Conservation (phyloP, 2,888 invertebrate genomes). For the Pheosia tremula region DNA sequence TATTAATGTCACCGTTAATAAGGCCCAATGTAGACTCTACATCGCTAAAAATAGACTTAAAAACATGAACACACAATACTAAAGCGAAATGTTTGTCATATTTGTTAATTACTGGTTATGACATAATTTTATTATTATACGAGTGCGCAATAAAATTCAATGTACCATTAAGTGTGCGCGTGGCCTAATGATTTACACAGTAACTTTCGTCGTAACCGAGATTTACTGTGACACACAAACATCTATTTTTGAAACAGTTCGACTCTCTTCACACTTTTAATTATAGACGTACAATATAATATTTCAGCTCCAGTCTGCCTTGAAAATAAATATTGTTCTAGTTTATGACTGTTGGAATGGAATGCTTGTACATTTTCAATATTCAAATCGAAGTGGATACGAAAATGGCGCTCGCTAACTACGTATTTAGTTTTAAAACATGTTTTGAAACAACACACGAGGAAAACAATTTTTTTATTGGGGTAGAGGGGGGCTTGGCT, state of each 20-base stretch:
- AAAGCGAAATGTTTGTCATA: conserved; percentile 1
- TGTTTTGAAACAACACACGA: no score
- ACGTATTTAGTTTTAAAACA: conserved; percentile 22
- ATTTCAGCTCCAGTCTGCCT: conserved; percentile 64
- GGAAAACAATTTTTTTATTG: no score
- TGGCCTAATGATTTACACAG: conserved; percentile 70
- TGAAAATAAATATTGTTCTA: conserved; percentile 61
- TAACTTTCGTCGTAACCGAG: conserved; percentile 73
- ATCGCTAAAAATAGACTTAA: not conserved
- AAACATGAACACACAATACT: not conserved
- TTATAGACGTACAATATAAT: conserved; percentile 75
- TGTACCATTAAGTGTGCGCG: conserved; percentile 66
- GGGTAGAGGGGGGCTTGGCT: no score
- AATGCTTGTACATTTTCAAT: conserved; percentile 33
- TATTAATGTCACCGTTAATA: not conserved
- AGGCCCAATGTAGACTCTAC: not conserved
- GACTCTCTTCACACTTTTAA: conserved; percentile 76
- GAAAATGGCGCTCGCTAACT: conserved; percentile 15
- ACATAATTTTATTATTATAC: conserved; percentile 67
- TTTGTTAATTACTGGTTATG: conserved; percentile 60
- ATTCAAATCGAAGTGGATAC: conserved; percentile 18
- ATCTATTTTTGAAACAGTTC: conserved; percentile 75
- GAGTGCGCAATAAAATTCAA: conserved; percentile 71
- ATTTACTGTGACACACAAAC: conserved; percentile 78
- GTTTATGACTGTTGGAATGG: conserved; percentile 43